phyloP scores from a whole-genome alignment of 2,888 invertebrate genomes.

The Callyntrura sp. region DNA sequence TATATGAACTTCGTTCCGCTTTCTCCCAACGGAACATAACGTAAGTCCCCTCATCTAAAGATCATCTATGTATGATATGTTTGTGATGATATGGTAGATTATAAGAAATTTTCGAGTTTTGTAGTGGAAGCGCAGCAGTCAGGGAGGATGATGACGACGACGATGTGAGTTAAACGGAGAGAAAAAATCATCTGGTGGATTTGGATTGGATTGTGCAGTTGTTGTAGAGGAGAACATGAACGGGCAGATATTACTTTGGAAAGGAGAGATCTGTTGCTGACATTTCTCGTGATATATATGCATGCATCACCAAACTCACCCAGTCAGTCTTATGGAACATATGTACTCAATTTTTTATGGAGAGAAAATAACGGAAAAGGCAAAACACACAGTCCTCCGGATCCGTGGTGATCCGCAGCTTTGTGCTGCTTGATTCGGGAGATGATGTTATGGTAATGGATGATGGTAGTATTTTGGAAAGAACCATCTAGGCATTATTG shows the following conservation, averaged over 20 bases:
- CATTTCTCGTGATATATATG: conserved; percentile 74
- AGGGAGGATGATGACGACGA: background rate
- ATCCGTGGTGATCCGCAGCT: too few species aligned
- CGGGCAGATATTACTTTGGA: conserved; percentile 44
- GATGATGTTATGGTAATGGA: too few species aligned
- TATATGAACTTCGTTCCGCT: too few species aligned
- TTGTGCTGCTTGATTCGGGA: too few species aligned
- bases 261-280: conserved; percentile 72
- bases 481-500: background rate
- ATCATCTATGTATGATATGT: conserved; percentile 7
- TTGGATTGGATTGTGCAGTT: conserved; percentile 45
- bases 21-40: background rate
- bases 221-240: background rate
- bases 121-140: background rate
- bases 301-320: conserved; percentile 69
- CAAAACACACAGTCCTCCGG: too few species aligned
- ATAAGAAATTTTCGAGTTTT: conserved; percentile 11
- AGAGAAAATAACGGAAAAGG: background rate
- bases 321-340: background rate
- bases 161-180: conserved; percentile 11
- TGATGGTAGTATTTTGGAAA: too few species aligned
- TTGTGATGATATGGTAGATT: background rate
- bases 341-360: conserved; percentile 41
- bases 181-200: conserved; percentile 67
- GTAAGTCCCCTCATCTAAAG: background rate